phyloP scores from a whole-genome alignment of 2,113 vertebrate species.

The Microcebus tavaratra region DNA sequence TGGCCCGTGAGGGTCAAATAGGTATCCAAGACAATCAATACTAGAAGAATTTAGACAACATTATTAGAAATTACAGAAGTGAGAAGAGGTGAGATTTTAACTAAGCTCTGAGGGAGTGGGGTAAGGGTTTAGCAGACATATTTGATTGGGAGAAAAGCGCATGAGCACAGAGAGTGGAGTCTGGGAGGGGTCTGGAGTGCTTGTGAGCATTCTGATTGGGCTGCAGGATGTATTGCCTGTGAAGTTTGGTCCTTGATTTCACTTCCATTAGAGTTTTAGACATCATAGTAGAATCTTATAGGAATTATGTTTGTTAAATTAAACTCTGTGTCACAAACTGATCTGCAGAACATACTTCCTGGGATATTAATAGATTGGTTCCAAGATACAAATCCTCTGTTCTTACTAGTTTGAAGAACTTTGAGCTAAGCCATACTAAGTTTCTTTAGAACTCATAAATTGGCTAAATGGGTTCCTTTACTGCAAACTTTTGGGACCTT shows the following conservation, averaged over 20 bases:
- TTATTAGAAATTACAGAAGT: not conserved
- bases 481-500: not conserved
- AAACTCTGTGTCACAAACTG: not conserved
- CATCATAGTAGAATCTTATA: not conserved
- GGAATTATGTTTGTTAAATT: not conserved
- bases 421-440: not conserved
- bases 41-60: not conserved
- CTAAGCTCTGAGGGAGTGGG: not conserved
- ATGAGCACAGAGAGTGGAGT: not conserved
- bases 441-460: no score
- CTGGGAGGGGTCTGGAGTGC: not conserved
- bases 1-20: not conserved
- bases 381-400: not conserved
- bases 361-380: not conserved
- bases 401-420: not conserved
- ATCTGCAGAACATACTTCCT: not conserved
- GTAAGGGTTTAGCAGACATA: not conserved
- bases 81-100: not conserved
- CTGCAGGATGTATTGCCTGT: not conserved
- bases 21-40: not conserved
- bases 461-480: not conserved
- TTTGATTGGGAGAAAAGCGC: not conserved
- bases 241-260: not conserved
- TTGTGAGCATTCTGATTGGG: not conserved
- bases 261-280: not conserved